Percentiles rank a stretch among this genome's conserved stretches.
These are phyloP conservation scores for Nothura maculosa DNA, from an alignment of 2,797 vertebrate genomes.

Conservation along the genomic window DNA sequence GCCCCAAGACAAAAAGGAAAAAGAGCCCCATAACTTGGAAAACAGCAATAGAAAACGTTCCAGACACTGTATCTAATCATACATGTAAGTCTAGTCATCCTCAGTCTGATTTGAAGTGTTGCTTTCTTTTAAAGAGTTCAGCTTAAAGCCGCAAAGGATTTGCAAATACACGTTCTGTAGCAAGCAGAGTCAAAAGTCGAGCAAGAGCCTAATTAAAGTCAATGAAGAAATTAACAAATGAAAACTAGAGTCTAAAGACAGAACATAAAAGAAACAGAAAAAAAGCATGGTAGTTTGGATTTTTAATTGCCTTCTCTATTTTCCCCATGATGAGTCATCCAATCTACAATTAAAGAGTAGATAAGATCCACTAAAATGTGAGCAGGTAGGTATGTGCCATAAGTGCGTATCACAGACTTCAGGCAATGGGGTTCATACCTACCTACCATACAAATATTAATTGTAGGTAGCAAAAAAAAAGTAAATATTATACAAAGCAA, in stretches of 20 bases:
- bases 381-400: background rate
- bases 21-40: background rate
- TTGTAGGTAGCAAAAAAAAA: too few species aligned
- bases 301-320: background rate
- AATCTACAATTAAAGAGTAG: background rate
- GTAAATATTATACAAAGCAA: background rate
- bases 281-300: background rate
- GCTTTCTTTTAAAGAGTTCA: background rate
- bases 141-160: background rate
- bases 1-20: background rate
- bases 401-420: background rate
- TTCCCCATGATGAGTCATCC: background rate
- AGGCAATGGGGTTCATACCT: background rate
- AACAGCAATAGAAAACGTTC: background rate
- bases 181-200: background rate
- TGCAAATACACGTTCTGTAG: background rate
- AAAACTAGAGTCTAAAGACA: background rate
- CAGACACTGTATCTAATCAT: background rate
- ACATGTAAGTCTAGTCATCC: background rate
- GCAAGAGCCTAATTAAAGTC: background rate
- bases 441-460: too few species aligned
- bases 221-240: slow-evolving; percentile 5
- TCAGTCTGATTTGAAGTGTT: background rate
- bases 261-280: background rate
- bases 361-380: background rate